Conservation (phyloP, 2,113 vertebrate genomes). For the Aphyosemion australe region DNA sequence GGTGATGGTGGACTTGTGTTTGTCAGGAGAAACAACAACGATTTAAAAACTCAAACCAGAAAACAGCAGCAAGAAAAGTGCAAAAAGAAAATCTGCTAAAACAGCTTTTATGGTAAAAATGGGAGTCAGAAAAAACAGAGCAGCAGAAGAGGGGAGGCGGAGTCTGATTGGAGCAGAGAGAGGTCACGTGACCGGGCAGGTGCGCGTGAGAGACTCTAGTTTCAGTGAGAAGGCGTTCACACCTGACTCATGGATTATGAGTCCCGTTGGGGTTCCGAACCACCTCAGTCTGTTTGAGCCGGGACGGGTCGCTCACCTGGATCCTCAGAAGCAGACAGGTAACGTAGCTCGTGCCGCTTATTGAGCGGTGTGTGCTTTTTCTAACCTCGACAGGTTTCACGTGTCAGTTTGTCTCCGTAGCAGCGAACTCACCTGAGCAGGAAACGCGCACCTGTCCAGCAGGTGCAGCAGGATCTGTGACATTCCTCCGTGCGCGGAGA, state of each 20-base stretch:
- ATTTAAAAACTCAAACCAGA: background rate
- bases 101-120: too few relatives aligned
- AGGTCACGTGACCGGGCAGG: slow-evolving; percentile 54
- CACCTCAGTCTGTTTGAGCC: slow-evolving; percentile 2
- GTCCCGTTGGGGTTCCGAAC: background rate
- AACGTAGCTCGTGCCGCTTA: background rate
- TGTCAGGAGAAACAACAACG: background rate
- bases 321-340: slow-evolving; percentile 10
- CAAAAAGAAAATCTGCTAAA: too few relatives aligned
- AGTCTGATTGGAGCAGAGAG: slow-evolving; percentile 50
- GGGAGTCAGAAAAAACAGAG: background rate
- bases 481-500: slow-evolving; percentile 39
- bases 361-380: too few relatives aligned
- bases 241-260: background rate
- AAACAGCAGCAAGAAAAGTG: too few relatives aligned
- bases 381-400: slow-evolving; percentile 1
- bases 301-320: slow-evolving; percentile 8
- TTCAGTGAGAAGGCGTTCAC: background rate
- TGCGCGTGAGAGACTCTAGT: slow-evolving; percentile 22
- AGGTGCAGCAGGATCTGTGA: slow-evolving; percentile 49
- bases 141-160: background rate
- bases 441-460: slow-evolving; percentile 22
- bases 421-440: slow-evolving; percentile 11
- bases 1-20: background rate
- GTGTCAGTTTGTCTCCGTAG: background rate